A percentile compares a stretch with the other conserved stretches of the same genome.
Evolutionary conservation across 2,113 vertebrate genomes (phyloP).

Genomic region (Barnardius zonarius): DNA sequence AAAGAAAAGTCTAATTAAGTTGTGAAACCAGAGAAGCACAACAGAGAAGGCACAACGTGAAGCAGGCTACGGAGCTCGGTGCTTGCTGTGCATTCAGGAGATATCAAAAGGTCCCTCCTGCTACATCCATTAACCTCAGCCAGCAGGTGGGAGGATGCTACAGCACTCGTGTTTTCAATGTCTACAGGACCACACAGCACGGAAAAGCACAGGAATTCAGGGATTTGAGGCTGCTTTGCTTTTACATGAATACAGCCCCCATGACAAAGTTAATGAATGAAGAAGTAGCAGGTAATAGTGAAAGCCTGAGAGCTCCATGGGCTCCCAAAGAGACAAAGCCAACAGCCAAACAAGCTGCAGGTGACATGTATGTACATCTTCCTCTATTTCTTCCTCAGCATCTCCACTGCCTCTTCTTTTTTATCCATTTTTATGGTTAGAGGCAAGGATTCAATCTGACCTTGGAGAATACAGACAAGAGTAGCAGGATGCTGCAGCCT

Average conservation of each 20-base stretch:
- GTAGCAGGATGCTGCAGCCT: background rate
- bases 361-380: background rate
- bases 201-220: background rate
- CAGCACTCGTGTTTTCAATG: background rate
- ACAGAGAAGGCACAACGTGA: background rate
- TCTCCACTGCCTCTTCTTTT: background rate
- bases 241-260: background rate
- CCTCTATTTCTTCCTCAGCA: background rate
- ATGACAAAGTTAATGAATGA: background rate
- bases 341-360: background rate
- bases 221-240: background rate
- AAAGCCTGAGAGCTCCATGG: background rate
- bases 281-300: background rate
- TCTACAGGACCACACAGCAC: background rate
- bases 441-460: slow-evolving; percentile 36
- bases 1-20: background rate
- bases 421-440: background rate
- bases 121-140: background rate
- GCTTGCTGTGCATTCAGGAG: background rate
- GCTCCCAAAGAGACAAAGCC: background rate
- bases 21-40: background rate
- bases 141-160: background rate
- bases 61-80: background rate
- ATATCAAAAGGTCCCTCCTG: background rate
- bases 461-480: background rate